These are phyloP conservation scores for Oophaga sylvatica DNA, from an alignment of 2,797 vertebrate species.

Conservation along the genomic window DNA sequence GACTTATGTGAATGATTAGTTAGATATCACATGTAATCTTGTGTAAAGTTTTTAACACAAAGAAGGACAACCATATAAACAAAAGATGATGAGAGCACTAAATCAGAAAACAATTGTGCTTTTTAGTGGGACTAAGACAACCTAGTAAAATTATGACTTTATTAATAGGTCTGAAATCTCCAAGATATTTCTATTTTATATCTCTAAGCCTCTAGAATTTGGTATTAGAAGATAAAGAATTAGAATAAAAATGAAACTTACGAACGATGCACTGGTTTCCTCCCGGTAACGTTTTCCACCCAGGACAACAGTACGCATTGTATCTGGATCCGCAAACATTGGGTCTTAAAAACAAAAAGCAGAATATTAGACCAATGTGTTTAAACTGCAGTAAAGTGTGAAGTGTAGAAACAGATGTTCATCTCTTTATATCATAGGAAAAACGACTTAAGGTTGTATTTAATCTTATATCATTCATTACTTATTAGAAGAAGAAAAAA, in stretches of 20 bases:
- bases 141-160: too few species aligned
- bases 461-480: conserved; percentile 50
- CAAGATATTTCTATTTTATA: too few species aligned
- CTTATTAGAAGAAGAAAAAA: conserved; percentile 36
- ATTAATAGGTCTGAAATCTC: too few species aligned
- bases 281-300: conserved; percentile 97
- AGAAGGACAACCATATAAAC: too few species aligned
- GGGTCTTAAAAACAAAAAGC: conserved; percentile 78
- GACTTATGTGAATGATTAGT: too few species aligned
- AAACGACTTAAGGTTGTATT: conserved; percentile 32
- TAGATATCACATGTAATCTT: too few species aligned
- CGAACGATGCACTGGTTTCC: conserved; percentile 99
- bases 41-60: too few species aligned
- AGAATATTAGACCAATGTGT: conserved; percentile 43
- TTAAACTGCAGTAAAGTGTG: conserved; percentile 40
- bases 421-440: conserved; percentile 39
- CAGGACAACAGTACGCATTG: conserved; percentile 95
- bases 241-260: conserved; percentile 74
- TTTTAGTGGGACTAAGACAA: too few species aligned
- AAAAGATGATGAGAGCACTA: too few species aligned
- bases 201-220: not conserved
- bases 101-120: too few species aligned
- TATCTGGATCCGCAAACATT: conserved; percentile 96
- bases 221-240: not conserved
- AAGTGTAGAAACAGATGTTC: conserved; percentile 56